A percentile compares a stretch with the other conserved stretches of the same genome.
phyloP scores from a whole-genome alignment of 1,140 invertebrate species.

The Papilio polyxenes region DNA sequence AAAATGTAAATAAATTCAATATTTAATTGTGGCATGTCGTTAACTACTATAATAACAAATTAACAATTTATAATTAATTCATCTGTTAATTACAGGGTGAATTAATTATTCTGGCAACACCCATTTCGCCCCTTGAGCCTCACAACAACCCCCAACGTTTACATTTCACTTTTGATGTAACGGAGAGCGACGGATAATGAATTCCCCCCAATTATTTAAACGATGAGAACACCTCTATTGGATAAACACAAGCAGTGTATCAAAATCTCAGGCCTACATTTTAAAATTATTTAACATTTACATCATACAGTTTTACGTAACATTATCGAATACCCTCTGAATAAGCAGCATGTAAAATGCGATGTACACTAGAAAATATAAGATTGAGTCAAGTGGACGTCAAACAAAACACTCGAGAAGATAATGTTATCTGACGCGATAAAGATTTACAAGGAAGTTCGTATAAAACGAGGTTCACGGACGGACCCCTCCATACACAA shows the following conservation, averaged over 20 bases:
- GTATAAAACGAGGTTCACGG: conserved; percentile 22
- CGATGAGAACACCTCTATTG: neutral
- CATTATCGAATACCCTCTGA: conserved; percentile 1
- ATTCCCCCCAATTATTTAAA: neutral
- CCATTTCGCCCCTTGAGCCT: neutral
- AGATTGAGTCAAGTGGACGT: conserved; percentile 38
- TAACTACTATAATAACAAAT: neutral
- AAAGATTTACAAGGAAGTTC: conserved; percentile 22
- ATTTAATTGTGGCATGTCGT: too few species aligned
- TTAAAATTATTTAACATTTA: neutral
- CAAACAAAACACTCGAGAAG: conserved; percentile 46
- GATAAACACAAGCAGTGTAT: neutral
- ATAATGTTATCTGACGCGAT: conserved; percentile 41
- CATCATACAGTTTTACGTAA: neutral
- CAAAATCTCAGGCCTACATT: neutral
- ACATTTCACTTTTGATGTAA: neutral
- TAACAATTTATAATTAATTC: neutral
- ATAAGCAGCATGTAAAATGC: neutral
- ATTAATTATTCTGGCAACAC: neutral
- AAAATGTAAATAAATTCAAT: neutral
- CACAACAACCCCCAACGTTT: neutral
- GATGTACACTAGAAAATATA: neutral
- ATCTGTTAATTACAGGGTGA: neutral
- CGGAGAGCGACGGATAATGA: neutral
- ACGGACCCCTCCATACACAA: neutral